Conservation (phyloP, 2,888 invertebrate genomes). For the Nymphalis polychloros region DNA sequence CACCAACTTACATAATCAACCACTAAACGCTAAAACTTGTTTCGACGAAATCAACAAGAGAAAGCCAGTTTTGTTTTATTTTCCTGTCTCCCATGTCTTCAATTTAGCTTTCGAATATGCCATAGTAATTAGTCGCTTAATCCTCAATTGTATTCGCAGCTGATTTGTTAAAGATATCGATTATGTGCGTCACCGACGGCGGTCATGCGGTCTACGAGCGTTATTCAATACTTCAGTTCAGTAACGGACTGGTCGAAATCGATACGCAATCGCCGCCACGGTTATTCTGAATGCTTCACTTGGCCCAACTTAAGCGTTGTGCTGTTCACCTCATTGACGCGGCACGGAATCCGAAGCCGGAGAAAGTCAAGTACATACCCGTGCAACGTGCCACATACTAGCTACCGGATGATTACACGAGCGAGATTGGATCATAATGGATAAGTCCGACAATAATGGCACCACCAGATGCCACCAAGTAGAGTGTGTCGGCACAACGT, state of each 20-base stretch:
- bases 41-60: constrained; percentile 61
- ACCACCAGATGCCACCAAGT: constrained; percentile 55
- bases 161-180: constrained; percentile 35
- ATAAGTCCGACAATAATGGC: constrained; percentile 61
- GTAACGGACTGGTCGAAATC: constrained; percentile 67
- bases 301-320: constrained; percentile 67
- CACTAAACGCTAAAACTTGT: constrained; percentile 62
- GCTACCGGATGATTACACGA: constrained; percentile 60
- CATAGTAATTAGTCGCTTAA: constrained; percentile 19
- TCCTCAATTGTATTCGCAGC: constrained; percentile 20
- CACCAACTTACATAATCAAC: constrained; percentile 67
- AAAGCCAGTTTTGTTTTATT: constrained; percentile 61
- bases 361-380: constrained; percentile 76
- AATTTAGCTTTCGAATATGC: constrained; percentile 49
- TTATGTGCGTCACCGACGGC: constrained; percentile 36
- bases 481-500: constrained; percentile 57
- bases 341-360: constrained; percentile 71
- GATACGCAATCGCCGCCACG: constrained; percentile 57
- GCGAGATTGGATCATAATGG: constrained; percentile 71
- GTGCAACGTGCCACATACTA: constrained; percentile 65
- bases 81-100: constrained; percentile 47
- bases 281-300: constrained; percentile 66
- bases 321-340: constrained; percentile 75
- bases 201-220: constrained; percentile 52
- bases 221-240: constrained; percentile 57